Evolutionary conservation across 2,888 invertebrate genomes (phyloP).

Genomic region (Latheticus oryzae): DNA sequence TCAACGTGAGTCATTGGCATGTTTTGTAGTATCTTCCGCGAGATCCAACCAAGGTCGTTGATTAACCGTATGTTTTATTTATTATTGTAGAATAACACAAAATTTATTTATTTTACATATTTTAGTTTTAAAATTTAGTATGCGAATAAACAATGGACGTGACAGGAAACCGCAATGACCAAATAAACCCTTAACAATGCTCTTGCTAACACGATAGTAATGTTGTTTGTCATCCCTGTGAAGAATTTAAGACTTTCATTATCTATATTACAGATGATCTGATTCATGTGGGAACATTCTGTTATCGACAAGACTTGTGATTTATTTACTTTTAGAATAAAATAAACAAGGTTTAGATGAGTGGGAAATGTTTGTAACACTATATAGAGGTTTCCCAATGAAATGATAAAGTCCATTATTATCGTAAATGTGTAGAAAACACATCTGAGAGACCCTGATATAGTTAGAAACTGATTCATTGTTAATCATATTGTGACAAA

Average conservation of each 20-base stretch:
- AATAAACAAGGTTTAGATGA: slow-evolving; percentile 7
- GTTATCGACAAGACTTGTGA: slow-evolving; percentile 32
- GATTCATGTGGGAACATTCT: slow-evolving; percentile 31
- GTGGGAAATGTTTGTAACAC: slow-evolving; percentile 13
- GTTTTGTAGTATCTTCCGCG: slow-evolving; percentile 23
- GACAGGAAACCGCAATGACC: slow-evolving; percentile 27
- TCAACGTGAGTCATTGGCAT: slow-evolving; percentile 38
- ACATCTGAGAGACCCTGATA: too few species aligned
- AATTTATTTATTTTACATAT: too few species aligned
- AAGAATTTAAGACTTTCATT: slow-evolving; percentile 10
- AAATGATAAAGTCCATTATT: too few species aligned
- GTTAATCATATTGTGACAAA: too few species aligned
- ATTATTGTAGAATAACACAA: slow-evolving; percentile 8
- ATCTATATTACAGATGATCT: slow-evolving; percentile 22
- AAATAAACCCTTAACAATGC: slow-evolving; percentile 19
- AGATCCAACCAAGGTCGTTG: slow-evolving; percentile 42
- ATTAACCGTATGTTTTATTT: slow-evolving; percentile 22
- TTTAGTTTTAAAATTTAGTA: too few species aligned
- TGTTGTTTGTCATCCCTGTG: slow-evolving; percentile 32
- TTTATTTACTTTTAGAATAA: slow-evolving; percentile 36
- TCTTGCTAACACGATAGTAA: slow-evolving; percentile 21
- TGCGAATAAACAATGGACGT: too few species aligned
- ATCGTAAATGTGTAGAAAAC: too few species aligned
- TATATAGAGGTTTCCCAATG: too few species aligned
- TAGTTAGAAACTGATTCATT: too few species aligned